These are phyloP conservation scores for Pluvialis apricaria DNA, from an alignment of 2,113 vertebrate species.

Conservation along the genomic window DNA sequence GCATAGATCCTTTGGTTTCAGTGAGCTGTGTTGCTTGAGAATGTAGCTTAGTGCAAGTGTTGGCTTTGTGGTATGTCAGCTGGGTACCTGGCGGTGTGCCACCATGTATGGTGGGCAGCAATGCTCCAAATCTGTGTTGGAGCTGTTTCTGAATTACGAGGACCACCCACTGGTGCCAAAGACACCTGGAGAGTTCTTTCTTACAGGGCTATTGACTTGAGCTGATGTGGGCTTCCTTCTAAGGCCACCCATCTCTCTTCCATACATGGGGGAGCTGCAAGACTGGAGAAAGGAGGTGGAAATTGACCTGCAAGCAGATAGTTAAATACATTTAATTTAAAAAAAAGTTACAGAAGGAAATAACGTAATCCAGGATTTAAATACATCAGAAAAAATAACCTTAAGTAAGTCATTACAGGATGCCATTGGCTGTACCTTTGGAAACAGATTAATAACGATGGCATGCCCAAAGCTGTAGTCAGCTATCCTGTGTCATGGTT, in stretches of 20 bases:
- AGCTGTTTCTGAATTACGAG: background rate
- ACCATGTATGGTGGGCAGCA: accelerated
- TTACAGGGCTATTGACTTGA: background rate
- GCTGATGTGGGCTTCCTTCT: background rate
- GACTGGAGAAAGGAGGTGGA: background rate
- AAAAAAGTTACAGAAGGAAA: background rate
- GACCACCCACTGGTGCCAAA: background rate
- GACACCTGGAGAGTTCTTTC: background rate
- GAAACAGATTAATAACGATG: background rate
- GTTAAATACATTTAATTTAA: background rate
- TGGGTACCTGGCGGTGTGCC: background rate
- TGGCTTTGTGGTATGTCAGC: background rate
- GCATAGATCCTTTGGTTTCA: background rate
- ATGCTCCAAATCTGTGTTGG: background rate
- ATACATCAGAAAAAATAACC: background rate
- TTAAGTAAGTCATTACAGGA: background rate
- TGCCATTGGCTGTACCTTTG: background rate
- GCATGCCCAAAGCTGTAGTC: background rate
- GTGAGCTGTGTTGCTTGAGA: background rate
- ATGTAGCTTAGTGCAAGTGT: background rate
- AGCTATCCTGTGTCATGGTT: background rate
- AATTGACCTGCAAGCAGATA: background rate
- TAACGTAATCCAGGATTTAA: background rate
- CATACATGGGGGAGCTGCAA: background rate
- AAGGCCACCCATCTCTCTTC: background rate